Conservation (phyloP, 2,797 vertebrate species). For the Poeciliopsis infans region DNA sequence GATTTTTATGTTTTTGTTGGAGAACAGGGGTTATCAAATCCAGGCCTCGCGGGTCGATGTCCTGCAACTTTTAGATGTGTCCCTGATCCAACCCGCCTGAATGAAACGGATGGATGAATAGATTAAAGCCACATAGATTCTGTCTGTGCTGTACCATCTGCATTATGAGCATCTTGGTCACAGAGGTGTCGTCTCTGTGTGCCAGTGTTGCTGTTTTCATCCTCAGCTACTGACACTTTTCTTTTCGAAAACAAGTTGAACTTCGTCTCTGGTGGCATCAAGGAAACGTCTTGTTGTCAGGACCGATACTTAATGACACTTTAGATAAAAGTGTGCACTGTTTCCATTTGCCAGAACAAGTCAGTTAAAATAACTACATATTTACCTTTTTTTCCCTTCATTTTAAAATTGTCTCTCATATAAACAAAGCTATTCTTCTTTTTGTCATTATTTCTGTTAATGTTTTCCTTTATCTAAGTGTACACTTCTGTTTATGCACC, state of each 20-base stretch:
- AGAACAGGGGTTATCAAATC: neutral
- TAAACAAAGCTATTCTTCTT: neutral
- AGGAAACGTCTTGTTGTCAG: neutral
- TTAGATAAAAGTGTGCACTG: neutral
- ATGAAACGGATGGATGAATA: neutral
- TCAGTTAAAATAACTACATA: neutral
- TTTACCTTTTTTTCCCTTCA: neutral
- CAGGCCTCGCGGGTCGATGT: neutral
- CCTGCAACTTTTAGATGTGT: too few relatives aligned
- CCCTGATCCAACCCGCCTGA: too few relatives aligned
- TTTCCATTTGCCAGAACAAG: neutral
- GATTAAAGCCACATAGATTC: neutral
- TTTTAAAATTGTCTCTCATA: neutral
- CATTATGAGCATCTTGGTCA: neutral
- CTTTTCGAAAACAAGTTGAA: neutral
- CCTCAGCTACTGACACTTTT: neutral
- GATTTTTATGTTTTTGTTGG: neutral
- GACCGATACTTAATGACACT: neutral
- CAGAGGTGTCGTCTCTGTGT: neutral
- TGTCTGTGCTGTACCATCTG: neutral
- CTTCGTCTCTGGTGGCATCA: neutral
- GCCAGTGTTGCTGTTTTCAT: neutral
- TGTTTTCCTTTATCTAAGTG: neutral
- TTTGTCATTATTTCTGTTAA: neutral
- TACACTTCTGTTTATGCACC: neutral